phyloP scores from a whole-genome alignment of 2,888 invertebrate species.

The Pimpla rufipes region DNA sequence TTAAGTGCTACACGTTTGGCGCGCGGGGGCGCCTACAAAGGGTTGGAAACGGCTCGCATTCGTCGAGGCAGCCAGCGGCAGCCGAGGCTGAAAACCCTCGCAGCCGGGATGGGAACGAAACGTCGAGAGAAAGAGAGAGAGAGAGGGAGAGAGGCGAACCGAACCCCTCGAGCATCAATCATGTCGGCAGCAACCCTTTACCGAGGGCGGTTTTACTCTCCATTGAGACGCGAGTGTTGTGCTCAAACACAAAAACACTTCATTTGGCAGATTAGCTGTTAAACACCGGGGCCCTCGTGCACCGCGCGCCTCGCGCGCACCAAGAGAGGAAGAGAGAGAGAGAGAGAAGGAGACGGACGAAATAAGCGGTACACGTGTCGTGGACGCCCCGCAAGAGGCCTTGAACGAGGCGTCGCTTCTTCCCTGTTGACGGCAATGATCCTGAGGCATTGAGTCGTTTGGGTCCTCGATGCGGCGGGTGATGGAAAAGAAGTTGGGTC shows the following conservation, averaged over 20 bases:
- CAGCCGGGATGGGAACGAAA: constrained; percentile 53
- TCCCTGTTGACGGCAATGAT: background rate
- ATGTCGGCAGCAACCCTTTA: constrained; percentile 85
- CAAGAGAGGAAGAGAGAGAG: no score
- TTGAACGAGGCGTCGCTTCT: constrained; percentile 44
- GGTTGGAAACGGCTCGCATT: constrained; percentile 73
- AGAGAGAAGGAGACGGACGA: no score
- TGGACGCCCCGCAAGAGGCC: constrained; percentile 53
- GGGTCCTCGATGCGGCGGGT: background rate
- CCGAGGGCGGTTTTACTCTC: constrained; percentile 84
- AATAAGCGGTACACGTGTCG: constrained; percentile 70
- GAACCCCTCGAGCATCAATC: constrained; percentile 84
- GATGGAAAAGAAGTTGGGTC: constrained; percentile 18
- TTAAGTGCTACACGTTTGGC: constrained; percentile 83
- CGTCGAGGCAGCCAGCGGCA: constrained; percentile 52
- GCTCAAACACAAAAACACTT: constrained; percentile 86
- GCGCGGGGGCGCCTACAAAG: constrained; percentile 79
- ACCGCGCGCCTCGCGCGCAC: no score
- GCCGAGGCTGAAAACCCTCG: constrained; percentile 54
- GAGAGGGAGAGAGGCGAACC: constrained; percentile 63
- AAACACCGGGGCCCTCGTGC: constrained; percentile 83
- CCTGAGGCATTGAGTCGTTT: background rate
- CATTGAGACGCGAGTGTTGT: constrained; percentile 84
- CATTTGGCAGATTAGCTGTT: constrained; percentile 85
- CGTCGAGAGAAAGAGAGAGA: constrained; percentile 36